phyloP scores from a whole-genome alignment of 2,113 vertebrate species.

The Tauraco erythrolophus region DNA sequence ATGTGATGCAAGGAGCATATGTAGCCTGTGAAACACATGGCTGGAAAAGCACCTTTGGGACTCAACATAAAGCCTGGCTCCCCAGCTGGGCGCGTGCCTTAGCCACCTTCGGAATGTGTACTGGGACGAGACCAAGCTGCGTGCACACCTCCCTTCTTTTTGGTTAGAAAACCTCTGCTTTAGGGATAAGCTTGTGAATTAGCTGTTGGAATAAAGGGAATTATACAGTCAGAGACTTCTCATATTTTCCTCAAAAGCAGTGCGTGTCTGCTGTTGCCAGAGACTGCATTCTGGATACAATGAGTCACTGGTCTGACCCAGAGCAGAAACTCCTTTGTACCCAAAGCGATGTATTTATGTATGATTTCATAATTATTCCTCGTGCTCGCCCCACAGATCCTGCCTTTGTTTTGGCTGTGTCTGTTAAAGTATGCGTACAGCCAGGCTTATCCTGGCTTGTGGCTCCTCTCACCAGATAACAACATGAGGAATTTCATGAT shows the following conservation, averaged over 20 bases:
- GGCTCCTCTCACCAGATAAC: neutral
- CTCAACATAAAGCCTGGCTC: neutral
- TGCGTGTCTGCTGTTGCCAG: neutral
- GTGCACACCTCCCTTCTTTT: neutral
- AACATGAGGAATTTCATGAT: neutral
- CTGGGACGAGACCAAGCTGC: neutral
- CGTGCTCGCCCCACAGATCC: neutral
- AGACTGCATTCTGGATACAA: neutral
- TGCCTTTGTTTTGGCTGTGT: neutral
- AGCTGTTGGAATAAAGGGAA: neutral
- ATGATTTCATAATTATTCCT: constrained; percentile 5
- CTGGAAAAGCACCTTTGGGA: neutral
- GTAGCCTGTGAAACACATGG: neutral
- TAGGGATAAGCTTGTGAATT: neutral
- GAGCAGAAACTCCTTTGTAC: neutral
- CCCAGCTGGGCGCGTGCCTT: neutral
- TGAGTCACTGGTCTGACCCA: neutral
- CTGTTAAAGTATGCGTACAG: neutral
- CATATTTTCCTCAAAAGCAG: neutral
- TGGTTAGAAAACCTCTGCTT: neutral
- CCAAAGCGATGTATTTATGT: neutral
- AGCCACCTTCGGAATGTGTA: neutral
- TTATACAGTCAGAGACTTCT: neutral
- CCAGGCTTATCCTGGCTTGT: neutral
- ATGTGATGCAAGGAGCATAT: neutral